Evolutionary conservation across 2,113 vertebrate genomes (phyloP).

Genomic region (Pleuronectes platessa): DNA sequence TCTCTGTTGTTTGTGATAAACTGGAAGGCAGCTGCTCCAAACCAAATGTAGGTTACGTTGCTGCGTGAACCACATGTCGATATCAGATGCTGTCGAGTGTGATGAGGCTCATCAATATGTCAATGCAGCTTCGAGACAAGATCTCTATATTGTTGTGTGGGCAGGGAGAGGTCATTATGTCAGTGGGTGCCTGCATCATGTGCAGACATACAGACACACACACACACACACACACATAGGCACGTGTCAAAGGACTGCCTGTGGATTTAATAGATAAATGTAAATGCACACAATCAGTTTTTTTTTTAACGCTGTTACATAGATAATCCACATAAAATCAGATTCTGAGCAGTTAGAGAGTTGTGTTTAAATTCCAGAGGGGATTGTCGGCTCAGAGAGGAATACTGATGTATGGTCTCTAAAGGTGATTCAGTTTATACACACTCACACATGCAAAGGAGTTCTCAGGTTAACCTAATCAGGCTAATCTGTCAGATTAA

Average conservation of each 20-base stretch:
- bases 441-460: slow-evolving; percentile 13
- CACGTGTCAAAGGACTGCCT: not conserved
- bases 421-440: not conserved
- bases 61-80: slow-evolving; percentile 41
- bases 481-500: slow-evolving; percentile 69
- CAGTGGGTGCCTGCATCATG: slow-evolving; percentile 23
- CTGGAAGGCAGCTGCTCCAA: slow-evolving; percentile 7
- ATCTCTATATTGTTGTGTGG: slow-evolving; percentile 37
- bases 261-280: slow-evolving; percentile 27
- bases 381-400: not conserved
- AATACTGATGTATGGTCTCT: slow-evolving; percentile 8
- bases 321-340: not conserved
- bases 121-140: slow-evolving; percentile 41
- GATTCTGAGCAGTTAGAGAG: slow-evolving; percentile 1
- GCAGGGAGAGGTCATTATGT: slow-evolving; percentile 39
- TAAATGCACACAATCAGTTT: slow-evolving; percentile 15
- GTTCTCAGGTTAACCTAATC: slow-evolving; percentile 56
- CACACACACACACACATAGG: not conserved
- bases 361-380: slow-evolving; percentile 9
- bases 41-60: slow-evolving; percentile 28
- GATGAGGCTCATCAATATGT: slow-evolving; percentile 53
- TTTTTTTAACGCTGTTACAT: not conserved
- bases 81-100: slow-evolving; percentile 28
- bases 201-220: slow-evolving; percentile 5
- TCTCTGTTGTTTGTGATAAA: slow-evolving; percentile 6